Percentiles rank a stretch among this genome's conserved stretches.
Conservation (phyloP, 1,140 invertebrate genomes). For the Acromyrmex charruanus region DNA sequence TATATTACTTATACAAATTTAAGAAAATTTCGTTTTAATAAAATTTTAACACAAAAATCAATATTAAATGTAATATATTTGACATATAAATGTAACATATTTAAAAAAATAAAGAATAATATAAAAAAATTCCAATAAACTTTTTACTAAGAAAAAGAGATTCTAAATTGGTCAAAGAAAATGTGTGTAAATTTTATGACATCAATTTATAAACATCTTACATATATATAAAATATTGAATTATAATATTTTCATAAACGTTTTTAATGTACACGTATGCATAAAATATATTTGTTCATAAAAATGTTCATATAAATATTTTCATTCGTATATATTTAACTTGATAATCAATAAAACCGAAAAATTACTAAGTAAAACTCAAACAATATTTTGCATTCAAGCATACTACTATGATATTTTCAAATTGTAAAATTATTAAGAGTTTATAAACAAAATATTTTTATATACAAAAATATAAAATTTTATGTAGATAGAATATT, state of each 20-base stretch:
- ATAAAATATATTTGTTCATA: constrained; percentile 11
- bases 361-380: constrained; percentile 1
- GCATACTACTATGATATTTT: constrained; percentile 10
- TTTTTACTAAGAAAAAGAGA: neutral
- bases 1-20: constrained; percentile 27
- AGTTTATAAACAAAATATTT: constrained; percentile 5
- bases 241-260: constrained; percentile 3
- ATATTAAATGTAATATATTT: constrained; percentile 9
- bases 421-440: constrained; percentile 8
- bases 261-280: neutral
- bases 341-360: neutral
- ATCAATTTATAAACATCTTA: constrained; percentile 27
- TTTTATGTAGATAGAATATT: neutral
- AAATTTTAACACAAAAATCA: neutral
- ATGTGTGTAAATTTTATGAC: constrained; percentile 15
- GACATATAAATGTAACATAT: constrained; percentile 14
- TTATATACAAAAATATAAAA: constrained; percentile 21
- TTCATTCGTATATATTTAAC: constrained; percentile 29
- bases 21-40: neutral
- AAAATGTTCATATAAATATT: constrained; percentile 4
- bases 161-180: constrained; percentile 12
- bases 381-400: constrained; percentile 33
- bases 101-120: constrained; percentile 4
- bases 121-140: neutral
- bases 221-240: neutral